Evolutionary conservation across 1,140 invertebrate species (phyloP), one percentile per base, ranked within the genome.

Genomic region (Apis florea): DNA sequence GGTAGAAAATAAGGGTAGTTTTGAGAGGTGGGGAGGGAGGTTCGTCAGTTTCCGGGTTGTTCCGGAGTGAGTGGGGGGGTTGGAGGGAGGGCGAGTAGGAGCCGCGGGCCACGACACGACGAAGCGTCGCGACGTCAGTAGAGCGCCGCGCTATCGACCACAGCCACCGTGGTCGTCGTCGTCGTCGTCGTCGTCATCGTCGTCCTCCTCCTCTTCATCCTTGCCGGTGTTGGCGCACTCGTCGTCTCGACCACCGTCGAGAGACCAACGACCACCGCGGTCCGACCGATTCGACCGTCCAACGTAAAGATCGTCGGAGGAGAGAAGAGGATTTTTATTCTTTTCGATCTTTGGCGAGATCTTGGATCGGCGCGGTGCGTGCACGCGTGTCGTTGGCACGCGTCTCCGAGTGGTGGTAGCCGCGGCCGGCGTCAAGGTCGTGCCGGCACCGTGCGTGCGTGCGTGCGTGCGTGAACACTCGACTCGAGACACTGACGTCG

Each of bases 121-220:
- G 89, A 90, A 85, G 90, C 92, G 92, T 91, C 91, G 91, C 92
- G 92, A 92, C 92, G 91, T 92, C 90, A 93, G 92, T 93, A 90
- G 90, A 92, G 91, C 91, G 90, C 91, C 91, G 91, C 89, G 90
- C 92, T 93, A 92, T 93, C 92, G 91, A 92, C 91, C 91, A 93
- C 90, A 88, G 83, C 89, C 85, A 87, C 85, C 71, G 78, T 81
- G 85, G 82, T 89, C 87, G 84, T 83, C 79, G 79, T 82, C 84
- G 82, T 88, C 84, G 31, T 83, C 84, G 67, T 87, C 66, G 56
- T 76, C 63, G 24, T 84, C 76, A 63, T 49, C 40, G 66, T 67
- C 15, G 66, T 85, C 82, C 63, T 75, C 51, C 49, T 56, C 49
- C 24, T 47, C 21, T 26, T 51, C 49, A 24, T 71, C 51, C 70